These are phyloP conservation scores for Rhamphomyia laevipes DNA, from an alignment of 2,888 invertebrate genomes.

Conservation along the genomic window DNA sequence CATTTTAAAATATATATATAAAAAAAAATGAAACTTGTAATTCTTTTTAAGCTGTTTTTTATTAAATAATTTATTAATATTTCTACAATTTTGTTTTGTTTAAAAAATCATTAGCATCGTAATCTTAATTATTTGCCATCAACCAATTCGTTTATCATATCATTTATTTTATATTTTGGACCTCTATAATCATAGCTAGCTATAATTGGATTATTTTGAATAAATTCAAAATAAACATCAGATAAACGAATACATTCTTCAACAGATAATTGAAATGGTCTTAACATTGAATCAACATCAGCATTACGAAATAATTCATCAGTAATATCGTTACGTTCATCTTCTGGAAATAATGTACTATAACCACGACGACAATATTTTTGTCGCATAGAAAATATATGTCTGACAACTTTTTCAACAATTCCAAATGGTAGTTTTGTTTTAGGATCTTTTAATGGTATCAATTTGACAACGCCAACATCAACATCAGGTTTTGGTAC, in stretches of 20 bases:
- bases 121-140: not conserved
- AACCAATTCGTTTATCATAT: not conserved
- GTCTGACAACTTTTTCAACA: slow-evolving; percentile 80
- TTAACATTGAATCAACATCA: slow-evolving; percentile 54
- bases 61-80: too few species aligned
- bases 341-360: slow-evolving; percentile 63
- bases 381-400: slow-evolving; percentile 78
- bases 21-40: too few species aligned
- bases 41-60: too few species aligned
- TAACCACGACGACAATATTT: slow-evolving; percentile 65
- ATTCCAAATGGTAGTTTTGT: slow-evolving; percentile 67
- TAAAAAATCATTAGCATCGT: too few species aligned
- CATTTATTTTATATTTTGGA: slow-evolving; percentile 21
- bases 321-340: slow-evolving; percentile 51
- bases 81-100: too few species aligned
- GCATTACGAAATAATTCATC: slow-evolving; percentile 55
- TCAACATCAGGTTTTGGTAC: slow-evolving; percentile 93
- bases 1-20: too few species aligned
- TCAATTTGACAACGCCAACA: slow-evolving; percentile 85
- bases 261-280: slow-evolving; percentile 64
- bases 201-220: slow-evolving; percentile 54
- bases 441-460: slow-evolving; percentile 63
- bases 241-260: slow-evolving; percentile 68
- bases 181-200: slow-evolving; percentile 58
- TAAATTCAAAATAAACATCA: slow-evolving; percentile 61